These are phyloP conservation scores for Ormyrus pomaceus DNA, from an alignment of 2,888 invertebrate genomes.

Conservation along the genomic window DNA sequence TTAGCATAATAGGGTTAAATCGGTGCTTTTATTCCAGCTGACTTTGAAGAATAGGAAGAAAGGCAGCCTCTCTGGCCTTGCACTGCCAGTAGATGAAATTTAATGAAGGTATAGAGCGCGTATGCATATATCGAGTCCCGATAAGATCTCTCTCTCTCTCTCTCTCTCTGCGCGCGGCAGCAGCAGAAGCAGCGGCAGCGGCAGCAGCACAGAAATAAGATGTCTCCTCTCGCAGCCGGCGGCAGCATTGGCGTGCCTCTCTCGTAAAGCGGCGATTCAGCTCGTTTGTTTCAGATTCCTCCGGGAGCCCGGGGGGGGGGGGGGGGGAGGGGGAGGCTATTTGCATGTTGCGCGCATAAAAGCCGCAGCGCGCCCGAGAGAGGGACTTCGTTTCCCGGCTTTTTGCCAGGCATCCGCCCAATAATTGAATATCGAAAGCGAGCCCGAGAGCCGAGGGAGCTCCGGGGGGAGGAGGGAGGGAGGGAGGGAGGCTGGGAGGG, in stretches of 20 bases:
- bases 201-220: slow-evolving; percentile 53
- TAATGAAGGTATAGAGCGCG: slow-evolving; percentile 55
- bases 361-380: slow-evolving; percentile 14
- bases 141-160: slow-evolving; percentile 58
- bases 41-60: slow-evolving; percentile 54
- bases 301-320: slow-evolving; percentile 17
- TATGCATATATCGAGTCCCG: slow-evolving; percentile 60
- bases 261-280: slow-evolving; percentile 55
- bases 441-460: too few relatives aligned
- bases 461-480: slow-evolving; percentile 55
- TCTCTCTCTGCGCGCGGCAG: slow-evolving; percentile 11
- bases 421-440: slow-evolving; percentile 72
- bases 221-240: slow-evolving; percentile 44
- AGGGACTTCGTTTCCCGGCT: slow-evolving; percentile 62
- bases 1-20: slow-evolving; percentile 52
- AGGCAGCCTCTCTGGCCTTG: background rate
- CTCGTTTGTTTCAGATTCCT: slow-evolving; percentile 59
- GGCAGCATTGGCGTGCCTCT: slow-evolving; percentile 31
- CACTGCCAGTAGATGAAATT: slow-evolving; percentile 52
- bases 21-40: slow-evolving; percentile 45
- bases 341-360: slow-evolving; percentile 57
- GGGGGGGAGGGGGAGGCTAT: slow-evolving; percentile 33
- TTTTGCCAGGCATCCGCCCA: slow-evolving; percentile 64
- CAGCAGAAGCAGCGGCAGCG: too few relatives aligned
- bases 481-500: slow-evolving; percentile 66